These are phyloP conservation scores for Tromatobia lineatoria DNA, from an alignment of 2,888 invertebrate genomes.

Conservation along the genomic window DNA sequence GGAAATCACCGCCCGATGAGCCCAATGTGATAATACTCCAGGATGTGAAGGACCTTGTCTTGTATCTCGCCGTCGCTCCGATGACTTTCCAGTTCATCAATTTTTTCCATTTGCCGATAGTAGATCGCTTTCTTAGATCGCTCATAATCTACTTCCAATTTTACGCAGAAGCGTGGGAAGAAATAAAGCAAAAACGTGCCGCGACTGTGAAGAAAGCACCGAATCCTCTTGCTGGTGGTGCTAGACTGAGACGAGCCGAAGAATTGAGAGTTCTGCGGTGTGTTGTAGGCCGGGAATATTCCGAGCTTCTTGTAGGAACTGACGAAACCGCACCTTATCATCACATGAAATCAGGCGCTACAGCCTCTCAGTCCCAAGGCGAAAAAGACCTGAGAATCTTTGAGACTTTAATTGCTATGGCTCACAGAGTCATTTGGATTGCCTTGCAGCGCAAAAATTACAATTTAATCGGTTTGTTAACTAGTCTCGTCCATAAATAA, in stretches of 20 bases:
- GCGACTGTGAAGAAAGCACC: constrained; percentile 79
- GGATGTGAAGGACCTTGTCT: constrained; percentile 88
- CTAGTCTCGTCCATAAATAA: too few relatives aligned
- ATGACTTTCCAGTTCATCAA: constrained; percentile 88
- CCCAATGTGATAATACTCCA: constrained; percentile 88
- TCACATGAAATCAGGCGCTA: constrained; percentile 87
- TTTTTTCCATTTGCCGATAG: constrained; percentile 87
- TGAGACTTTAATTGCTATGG: constrained; percentile 87
- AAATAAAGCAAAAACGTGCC: constrained; percentile 87
- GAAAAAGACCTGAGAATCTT: constrained; percentile 89
- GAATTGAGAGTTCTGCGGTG: constrained; percentile 88
- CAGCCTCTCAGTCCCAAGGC: constrained; percentile 87
- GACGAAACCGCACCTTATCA: constrained; percentile 85
- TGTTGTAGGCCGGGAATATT: constrained; percentile 88
- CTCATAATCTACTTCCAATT: constrained; percentile 89
- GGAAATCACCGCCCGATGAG: constrained; percentile 87
- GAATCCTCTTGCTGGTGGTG: constrained; percentile 80
- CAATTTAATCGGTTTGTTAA: constrained; percentile 87
- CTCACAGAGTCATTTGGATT: constrained; percentile 89
- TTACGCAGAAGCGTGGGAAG: constrained; percentile 88
- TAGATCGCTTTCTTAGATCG: constrained; percentile 89
- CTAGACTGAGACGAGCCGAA: constrained; percentile 80
- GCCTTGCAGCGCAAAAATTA: constrained; percentile 88
- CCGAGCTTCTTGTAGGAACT: constrained; percentile 87
- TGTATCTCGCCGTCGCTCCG: constrained; percentile 86